Base-by-base conservation (phyloP, 2,113 vertebrate species). In the Lophius piscatorius region DNA sequence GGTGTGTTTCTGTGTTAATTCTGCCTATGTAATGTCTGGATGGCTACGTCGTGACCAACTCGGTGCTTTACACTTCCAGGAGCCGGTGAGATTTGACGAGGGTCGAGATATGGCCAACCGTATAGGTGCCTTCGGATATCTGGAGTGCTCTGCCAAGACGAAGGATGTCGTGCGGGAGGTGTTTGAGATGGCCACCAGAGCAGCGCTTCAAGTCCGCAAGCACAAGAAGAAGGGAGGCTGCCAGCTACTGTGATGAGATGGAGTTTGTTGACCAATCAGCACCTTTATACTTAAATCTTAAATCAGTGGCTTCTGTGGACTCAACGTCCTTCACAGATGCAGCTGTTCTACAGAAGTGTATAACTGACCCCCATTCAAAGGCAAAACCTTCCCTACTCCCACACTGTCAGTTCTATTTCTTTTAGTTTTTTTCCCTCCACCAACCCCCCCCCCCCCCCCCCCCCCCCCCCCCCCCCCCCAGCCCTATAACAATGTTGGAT, bases 91-190 rank as follows among this genome's bases (percentile, higher is more conserved):
- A 59, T 90, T 94, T 0, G 97, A 99, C 74, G 97, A 99, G 63
- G 97, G 96, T 39, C 90, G 96, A 75, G 97, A 99, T 83, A 98
- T 98, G 97, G 94, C 96, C 5, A 96, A 97, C 82, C 91, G 96
- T 63, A 99, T 99, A 90, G 93, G 92, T 6, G 96, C 97, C 67
- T 98, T 99, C 6, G 96, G 97, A 56, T 99, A 98, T 91, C 92
- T 99, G 0, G 97, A 99, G 88, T 99, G 97, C 82, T 99, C 97
- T 0, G 96, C 97, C 89, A 98, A 98, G 91, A 99, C 96, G 4
- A 98, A 99, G 87, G 97, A 99, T 1, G 97, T 96, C 0, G 97
- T 99, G 67, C 91, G 97, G 76, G 96, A 99, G 76, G 97, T 99
- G 46, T 99, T 99, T 0, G 96, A 99, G 89, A 98, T 99, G 97